Evolutionary conservation across 1,140 invertebrate species (phyloP).

Genomic region (Odontomachus brunneus): DNA sequence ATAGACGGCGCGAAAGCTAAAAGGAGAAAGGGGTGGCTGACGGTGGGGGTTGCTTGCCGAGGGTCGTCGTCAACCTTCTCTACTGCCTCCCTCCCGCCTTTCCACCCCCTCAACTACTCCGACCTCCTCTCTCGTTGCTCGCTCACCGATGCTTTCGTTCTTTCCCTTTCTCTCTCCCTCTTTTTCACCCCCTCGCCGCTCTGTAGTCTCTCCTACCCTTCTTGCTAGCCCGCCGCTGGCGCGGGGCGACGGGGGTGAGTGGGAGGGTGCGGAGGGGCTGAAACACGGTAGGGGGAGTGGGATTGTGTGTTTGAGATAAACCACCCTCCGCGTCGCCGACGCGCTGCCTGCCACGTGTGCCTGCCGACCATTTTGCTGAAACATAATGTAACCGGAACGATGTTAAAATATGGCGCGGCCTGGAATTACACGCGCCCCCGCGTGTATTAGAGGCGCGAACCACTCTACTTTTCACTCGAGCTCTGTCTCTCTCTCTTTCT

Average conservation of each 20-base stretch:
- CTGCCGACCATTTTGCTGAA: conserved; percentile 84
- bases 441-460: conserved; percentile 68
- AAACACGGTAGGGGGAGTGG: conserved; percentile 66
- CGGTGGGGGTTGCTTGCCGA: conserved; percentile 81
- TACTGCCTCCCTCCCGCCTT: conserved; percentile 26
- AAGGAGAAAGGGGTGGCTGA: conserved; percentile 76
- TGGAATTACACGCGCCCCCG: conserved; percentile 75
- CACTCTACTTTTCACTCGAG: conserved; percentile 14
- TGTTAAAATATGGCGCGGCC: conserved; percentile 82
- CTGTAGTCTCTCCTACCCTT: neutral
- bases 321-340: conserved; percentile 78
- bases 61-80: conserved; percentile 75
- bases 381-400: conserved; percentile 83
- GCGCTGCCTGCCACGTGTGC: conserved; percentile 84
- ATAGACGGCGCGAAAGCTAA: conserved; percentile 79
- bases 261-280: conserved; percentile 46
- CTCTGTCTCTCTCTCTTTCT: conserved; percentile 3
- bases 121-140: conserved; percentile 17
- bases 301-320: conserved; percentile 85
- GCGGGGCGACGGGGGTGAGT: no score
- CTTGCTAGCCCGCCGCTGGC: conserved; percentile 18
- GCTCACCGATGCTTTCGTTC: conserved; percentile 29
- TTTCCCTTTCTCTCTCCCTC: no score
- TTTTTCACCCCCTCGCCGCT: conserved; percentile 31
- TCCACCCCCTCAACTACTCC: conserved; percentile 15